Evolutionary conservation across 2,113 vertebrate species (phyloP), one percentile per base, ranked within the genome.

Genomic region (Lepus timidus): DNA sequence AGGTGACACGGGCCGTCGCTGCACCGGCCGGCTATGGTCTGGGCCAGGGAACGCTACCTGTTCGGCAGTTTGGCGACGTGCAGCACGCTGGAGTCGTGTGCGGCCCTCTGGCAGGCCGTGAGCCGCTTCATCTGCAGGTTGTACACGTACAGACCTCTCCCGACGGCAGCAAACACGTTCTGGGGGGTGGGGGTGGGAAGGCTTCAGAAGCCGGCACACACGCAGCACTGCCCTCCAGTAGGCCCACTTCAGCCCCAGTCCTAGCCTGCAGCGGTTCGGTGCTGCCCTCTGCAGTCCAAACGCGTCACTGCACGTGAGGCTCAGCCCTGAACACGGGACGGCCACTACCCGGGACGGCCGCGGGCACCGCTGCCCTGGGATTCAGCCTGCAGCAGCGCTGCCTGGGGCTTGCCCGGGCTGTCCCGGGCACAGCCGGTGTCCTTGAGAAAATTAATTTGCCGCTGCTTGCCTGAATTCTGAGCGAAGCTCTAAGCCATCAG

Each of bases 131-230:
- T 98, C 91, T 97, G 97, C 83, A 99, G 96, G 96, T 98, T 99
- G 98, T 99, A 99, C 51, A 99, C 99, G 1, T 99, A 99, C 93
- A 99, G 98, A 51, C 99, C 99, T 93, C 99, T 99, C 96, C 99
- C 99, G 97, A 99, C 99, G 16, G 99, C 99, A 86, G 99, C 99
- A 95, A 99, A 99, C 94, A 99, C 94, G 94, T 98, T 98, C 99
- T 99, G 79, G 52, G 90, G 9, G 19, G 16, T 36, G 13, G 19
- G 55, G 55, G 13, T 14, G 95, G 96, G 64, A 95, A 90, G 97
- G 94, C 88, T 93, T 97, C 44, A 97, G 92, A 97, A 97, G 95
- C 58, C 90, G 65, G 83, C 65, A 86, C 81, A 39, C 39, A 39
- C 39, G 39, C 39, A 39, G 39, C 39, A 39, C 39, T 39, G 39